These are phyloP conservation scores for Pedicia rivosa DNA, from an alignment of 2,888 invertebrate genomes.

Conservation along the genomic window DNA sequence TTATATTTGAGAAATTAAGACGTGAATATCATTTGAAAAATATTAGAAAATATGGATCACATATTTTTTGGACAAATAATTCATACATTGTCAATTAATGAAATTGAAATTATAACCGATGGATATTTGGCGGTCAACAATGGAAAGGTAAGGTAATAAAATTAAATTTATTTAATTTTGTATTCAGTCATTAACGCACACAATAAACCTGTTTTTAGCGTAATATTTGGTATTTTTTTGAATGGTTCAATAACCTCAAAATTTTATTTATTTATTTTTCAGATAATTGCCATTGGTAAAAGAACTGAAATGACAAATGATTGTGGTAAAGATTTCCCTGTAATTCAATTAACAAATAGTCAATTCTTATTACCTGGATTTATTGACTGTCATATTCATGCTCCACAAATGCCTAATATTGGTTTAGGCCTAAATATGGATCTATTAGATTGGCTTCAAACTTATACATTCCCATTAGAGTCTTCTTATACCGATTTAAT, in stretches of 20 bases:
- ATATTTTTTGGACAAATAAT: slow-evolving; percentile 27
- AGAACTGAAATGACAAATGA: slow-evolving; percentile 14
- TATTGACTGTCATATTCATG: slow-evolving; percentile 81
- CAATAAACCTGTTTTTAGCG: too few relatives aligned
- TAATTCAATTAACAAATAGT: slow-evolving; percentile 21
- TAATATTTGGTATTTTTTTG: too few relatives aligned
- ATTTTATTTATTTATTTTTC: slow-evolving; percentile 27
- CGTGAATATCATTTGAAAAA: neutral
- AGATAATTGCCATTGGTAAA: slow-evolving; percentile 24
- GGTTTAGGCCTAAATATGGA: slow-evolving; percentile 68
- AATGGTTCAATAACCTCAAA: too few relatives aligned
- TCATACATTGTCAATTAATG: slow-evolving; percentile 26
- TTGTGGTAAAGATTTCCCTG: slow-evolving; percentile 10
- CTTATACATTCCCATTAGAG: slow-evolving; percentile 76
- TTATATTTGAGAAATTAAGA: too few relatives aligned
- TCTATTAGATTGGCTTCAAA: slow-evolving; percentile 68
- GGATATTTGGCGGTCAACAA: slow-evolving; percentile 40
- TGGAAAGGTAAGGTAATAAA: slow-evolving; percentile 40
- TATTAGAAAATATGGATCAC: neutral
- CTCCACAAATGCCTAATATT: slow-evolving; percentile 73
- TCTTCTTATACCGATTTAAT: slow-evolving; percentile 46
- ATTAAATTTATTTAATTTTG: too few relatives aligned
- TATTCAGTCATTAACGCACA: too few relatives aligned
- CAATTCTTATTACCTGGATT: slow-evolving; percentile 78
- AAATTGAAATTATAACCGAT: slow-evolving; percentile 29